A percentile compares a stretch with the other conserved stretches of the same genome.
phyloP scores from a whole-genome alignment of 2,113 vertebrate species.

The Gallinago paraguaiae region DNA sequence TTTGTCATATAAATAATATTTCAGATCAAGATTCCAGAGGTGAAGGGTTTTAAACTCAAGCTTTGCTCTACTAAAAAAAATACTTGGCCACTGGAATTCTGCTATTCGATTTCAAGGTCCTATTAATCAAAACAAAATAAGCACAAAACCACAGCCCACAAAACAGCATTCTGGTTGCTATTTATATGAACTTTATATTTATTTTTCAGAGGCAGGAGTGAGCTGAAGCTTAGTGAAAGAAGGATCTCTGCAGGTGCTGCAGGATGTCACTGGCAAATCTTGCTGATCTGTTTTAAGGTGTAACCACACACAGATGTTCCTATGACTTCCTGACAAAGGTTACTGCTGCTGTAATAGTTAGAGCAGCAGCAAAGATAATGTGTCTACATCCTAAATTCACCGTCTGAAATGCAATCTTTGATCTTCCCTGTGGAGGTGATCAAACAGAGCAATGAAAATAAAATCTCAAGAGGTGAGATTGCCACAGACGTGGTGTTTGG shows the following conservation, averaged over 20 bases:
- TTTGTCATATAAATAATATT: slow-evolving; percentile 20
- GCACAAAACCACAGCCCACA: background rate
- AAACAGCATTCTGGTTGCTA: background rate
- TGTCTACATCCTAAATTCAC: background rate
- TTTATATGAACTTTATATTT: background rate
- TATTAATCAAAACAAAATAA: background rate
- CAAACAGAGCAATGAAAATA: background rate
- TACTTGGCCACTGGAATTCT: background rate
- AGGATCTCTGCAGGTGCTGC: background rate
- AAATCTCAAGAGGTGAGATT: background rate
- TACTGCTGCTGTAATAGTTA: background rate
- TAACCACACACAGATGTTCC: background rate
- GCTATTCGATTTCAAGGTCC: background rate
- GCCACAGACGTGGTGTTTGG: background rate
- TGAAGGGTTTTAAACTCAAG: background rate
- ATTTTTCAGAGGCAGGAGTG: background rate
- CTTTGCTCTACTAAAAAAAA: background rate
- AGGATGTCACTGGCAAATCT: background rate
- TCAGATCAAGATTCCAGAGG: background rate
- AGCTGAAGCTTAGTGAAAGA: background rate
- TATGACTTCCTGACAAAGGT: background rate
- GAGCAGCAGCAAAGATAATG: background rate
- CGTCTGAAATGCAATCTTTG: background rate
- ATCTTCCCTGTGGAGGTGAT: background rate
- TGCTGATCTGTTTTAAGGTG: background rate